Evolutionary conservation across 2,113 vertebrate species (phyloP).

Genomic region (Prinia subflava): DNA sequence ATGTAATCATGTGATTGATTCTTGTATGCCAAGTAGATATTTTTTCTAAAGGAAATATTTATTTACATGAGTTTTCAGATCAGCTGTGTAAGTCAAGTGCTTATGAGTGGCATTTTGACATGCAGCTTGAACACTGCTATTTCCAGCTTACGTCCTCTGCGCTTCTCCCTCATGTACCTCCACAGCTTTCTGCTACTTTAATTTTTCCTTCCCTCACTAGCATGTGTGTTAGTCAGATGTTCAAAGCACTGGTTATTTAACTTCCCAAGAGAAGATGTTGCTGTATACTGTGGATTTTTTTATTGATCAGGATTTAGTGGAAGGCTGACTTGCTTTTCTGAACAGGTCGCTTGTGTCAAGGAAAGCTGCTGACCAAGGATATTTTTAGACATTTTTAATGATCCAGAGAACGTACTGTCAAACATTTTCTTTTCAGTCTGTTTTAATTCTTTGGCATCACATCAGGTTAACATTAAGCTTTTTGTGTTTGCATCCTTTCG

Average conservation of each 20-base stretch:
- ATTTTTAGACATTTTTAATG: constrained; percentile 48
- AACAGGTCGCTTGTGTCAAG: not conserved
- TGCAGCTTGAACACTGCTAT: not conserved
- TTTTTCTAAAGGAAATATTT: not conserved
- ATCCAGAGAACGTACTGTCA: constrained; percentile 6
- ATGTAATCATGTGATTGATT: not conserved
- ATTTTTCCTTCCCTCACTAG: not conserved
- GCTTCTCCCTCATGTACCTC: not conserved
- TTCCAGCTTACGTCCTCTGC: not conserved
- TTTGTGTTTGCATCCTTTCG: not conserved
- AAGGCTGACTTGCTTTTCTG: not conserved
- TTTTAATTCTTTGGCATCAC: not conserved
- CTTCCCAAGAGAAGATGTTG: not conserved
- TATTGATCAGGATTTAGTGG: constrained; percentile 37
- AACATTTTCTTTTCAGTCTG: not conserved
- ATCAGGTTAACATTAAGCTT: not conserved
- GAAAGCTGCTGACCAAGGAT: constrained; percentile 60
- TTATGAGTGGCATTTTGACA: not conserved
- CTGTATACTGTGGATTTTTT: not conserved
- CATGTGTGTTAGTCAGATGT: not conserved
- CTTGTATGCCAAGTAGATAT: not conserved
- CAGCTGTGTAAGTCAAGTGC: not conserved
- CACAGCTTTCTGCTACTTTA: not conserved
- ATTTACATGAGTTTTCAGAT: not conserved
- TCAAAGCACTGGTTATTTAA: not conserved